Conservation (phyloP, 2,797 vertebrate species). For the Neosalanx taihuensis region DNA sequence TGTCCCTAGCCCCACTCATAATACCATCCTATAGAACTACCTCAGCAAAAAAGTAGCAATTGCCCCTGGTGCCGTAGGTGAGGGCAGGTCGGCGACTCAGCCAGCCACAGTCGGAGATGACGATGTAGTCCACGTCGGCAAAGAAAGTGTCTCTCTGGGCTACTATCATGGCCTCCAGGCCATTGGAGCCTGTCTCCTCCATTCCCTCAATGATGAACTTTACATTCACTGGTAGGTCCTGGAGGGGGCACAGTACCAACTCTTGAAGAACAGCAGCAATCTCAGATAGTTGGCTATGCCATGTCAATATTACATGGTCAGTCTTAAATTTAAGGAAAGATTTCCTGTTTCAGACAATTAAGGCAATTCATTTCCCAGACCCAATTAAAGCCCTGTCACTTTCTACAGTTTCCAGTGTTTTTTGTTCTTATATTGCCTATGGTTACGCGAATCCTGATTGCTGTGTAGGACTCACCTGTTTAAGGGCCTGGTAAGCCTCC, state of each 20-base stretch:
- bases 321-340: too few relatives aligned
- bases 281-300: too few relatives aligned
- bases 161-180: constrained; percentile 77
- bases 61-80: constrained; percentile 85
- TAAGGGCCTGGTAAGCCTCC: constrained; percentile 75
- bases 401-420: neutral
- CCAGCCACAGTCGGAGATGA: constrained; percentile 90
- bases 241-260: neutral
- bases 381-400: neutral
- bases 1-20: neutral
- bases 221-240: constrained; percentile 85
- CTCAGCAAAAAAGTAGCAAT: constrained; percentile 88
- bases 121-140: constrained; percentile 79
- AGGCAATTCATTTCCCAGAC: neutral
- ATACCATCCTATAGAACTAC: constrained; percentile 48
- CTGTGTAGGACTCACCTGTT: constrained; percentile 71
- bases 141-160: constrained; percentile 81
- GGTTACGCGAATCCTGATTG: neutral
- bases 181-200: constrained; percentile 88
- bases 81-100: constrained; percentile 81
- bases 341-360: neutral
- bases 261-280: neutral
- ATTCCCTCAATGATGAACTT: constrained; percentile 91
- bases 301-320: too few relatives aligned
- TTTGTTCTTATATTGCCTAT: neutral